Base-by-base conservation (phyloP, 2,888 invertebrate genomes). In the Sarcophaga rosellei region DNA sequence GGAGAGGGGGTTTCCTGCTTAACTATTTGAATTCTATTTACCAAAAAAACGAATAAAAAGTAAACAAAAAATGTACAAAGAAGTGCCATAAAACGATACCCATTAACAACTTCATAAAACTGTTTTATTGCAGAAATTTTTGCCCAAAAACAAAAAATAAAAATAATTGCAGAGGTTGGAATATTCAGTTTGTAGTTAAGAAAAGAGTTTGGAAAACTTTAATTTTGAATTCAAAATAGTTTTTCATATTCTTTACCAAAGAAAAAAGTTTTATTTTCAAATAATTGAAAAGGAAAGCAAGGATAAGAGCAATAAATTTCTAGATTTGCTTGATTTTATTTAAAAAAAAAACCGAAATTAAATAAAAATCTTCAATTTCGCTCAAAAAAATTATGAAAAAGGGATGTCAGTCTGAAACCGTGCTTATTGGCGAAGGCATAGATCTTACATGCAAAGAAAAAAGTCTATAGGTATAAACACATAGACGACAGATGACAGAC, bases 81-180 rank as follows among this genome's bases (percentile, higher is more conserved):
- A 21, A 10, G 10, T 6, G 3, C 23, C n/a, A 59, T 65, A 76
- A 66, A 68, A 66, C 3, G 11, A 59, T 68, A 77, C 35, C 61
- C 69, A 61, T 69, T 61, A 47, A 47, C 45, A 45, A 77, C 23
- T 77, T 62, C 62, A 61, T 61, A 69, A 69, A 61, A 47, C 17
- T 4, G 8, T 35, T 35, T 35, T 35, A 35, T 35, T 35, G 35
- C 35, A 35, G 2, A 35, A 10, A 35, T 35, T 35, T 35, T 35
- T 35, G 10, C 35, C n/a, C n/a, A n/a, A n/a, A n/a, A 63, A 11
- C 2, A 10, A 45, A 45, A 15, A 45, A 10, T 21, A 21, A 11
- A 20, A 21, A 21, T 21, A 11, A n/a, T n/a, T 11, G 11, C n/a
- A 57, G 17, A 57, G 35, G 35, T 35, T 35, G 35, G 8, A 35